A percentile compares a stretch with the other conserved stretches of the same genome.
Evolutionary conservation across 2,888 invertebrate genomes (phyloP).

Genomic region (Eurytoma adleriae): DNA sequence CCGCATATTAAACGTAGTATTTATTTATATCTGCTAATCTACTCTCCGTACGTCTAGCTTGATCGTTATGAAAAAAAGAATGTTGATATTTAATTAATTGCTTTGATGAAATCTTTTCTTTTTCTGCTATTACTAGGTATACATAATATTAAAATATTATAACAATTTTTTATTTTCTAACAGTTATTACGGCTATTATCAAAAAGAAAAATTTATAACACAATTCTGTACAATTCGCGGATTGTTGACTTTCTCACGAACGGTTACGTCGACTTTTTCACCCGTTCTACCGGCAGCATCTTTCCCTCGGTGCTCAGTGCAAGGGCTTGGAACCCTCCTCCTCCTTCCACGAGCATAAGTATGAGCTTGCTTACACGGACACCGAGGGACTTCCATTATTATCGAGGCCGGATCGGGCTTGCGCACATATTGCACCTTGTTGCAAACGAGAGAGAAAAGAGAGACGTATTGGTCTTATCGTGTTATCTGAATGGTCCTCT

Average conservation of each 20-base stretch:
- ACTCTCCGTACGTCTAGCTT: neutral
- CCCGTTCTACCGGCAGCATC: constrained; percentile 47
- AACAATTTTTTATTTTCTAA: too few relatives aligned
- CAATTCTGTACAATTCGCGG: too few relatives aligned
- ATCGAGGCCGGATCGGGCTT: constrained; percentile 68
- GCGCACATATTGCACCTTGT: constrained; percentile 70
- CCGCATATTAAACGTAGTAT: constrained; percentile 34
- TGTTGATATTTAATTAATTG: neutral
- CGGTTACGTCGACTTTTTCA: constrained; percentile 39
- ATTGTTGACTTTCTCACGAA: constrained; percentile 5
- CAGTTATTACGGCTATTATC: too few relatives aligned
- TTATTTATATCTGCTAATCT: constrained; percentile 12
- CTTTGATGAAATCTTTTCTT: neutral
- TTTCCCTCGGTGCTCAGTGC: constrained; percentile 42
- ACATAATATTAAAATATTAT: too few relatives aligned
- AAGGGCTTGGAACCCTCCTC: constrained; percentile 31
- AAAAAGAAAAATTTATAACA: too few relatives aligned
- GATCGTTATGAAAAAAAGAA: too few relatives aligned
- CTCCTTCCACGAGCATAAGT: constrained; percentile 64
- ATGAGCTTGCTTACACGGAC: constrained; percentile 65
- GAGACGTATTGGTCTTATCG: constrained; percentile 55
- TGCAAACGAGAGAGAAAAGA: constrained; percentile 57
- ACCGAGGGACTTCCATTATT: constrained; percentile 66
- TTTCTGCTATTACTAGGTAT: neutral
- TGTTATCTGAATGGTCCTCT: constrained; percentile 49